Evolutionary conservation across 1,140 invertebrate species (phyloP).

Genomic region (Drosophila serrata): DNA sequence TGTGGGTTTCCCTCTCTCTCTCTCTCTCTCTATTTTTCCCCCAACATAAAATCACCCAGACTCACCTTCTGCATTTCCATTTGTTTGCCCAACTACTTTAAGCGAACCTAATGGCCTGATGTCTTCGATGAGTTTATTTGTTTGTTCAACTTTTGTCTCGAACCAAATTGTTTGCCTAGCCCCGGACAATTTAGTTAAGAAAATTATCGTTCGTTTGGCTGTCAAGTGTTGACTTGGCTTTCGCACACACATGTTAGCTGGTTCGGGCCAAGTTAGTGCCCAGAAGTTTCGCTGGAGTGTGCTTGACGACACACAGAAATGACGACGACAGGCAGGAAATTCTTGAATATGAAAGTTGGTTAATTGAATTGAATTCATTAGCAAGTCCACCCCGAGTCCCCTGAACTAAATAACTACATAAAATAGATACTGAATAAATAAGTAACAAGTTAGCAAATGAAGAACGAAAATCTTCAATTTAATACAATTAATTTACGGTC

Average conservation of each 20-base stretch:
- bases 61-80: conserved; percentile 18
- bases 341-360: conserved; percentile 47
- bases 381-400: conserved; percentile 17
- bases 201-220: conserved; percentile 74
- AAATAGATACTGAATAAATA: conserved; percentile 42
- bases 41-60: too few species aligned
- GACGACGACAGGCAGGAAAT: conserved; percentile 22
- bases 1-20: conserved; percentile 8
- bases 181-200: conserved; percentile 76
- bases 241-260: conserved; percentile 6
- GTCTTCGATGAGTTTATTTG: conserved; percentile 73
- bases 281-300: conserved; percentile 32
- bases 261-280: conserved; percentile 14
- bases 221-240: conserved; percentile 55
- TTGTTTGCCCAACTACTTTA: conserved; percentile 50
- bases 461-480: conserved; percentile 8
- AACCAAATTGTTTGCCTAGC: conserved; percentile 57
- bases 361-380: conserved; percentile 49
- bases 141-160: conserved; percentile 59
- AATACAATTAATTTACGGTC: conserved; percentile 1
- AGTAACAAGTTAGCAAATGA: conserved; percentile 2
- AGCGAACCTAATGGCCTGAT: conserved; percentile 68
- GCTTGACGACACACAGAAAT: conserved; percentile 26
- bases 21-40: too few species aligned
- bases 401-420: conserved; percentile 19